Evolutionary conservation across 35 echinoderm and acorn worm genomes (phyloP).

Genomic region (Chiridota heheva): DNA sequence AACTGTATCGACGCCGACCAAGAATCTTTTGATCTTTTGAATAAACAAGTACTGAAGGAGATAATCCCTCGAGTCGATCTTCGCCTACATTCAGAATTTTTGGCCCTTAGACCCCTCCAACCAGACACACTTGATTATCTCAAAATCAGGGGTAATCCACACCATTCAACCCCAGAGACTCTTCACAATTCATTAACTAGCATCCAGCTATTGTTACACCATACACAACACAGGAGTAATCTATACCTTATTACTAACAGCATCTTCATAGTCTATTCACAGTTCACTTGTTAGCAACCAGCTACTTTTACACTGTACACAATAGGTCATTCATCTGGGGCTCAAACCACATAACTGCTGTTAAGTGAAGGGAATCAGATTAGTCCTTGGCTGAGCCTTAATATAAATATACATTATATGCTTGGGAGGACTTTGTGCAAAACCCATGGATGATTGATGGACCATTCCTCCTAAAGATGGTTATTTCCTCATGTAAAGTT

Average conservation of each 20-base stretch:
- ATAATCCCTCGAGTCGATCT: neutral
- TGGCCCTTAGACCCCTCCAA: neutral
- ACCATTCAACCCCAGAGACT: neutral
- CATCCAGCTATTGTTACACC: neutral
- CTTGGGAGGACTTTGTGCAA: too few relatives aligned
- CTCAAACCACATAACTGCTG: too few relatives aligned
- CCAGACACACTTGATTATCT: neutral
- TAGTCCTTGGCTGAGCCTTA: too few relatives aligned
- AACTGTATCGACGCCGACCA: neutral
- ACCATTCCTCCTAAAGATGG: too few relatives aligned
- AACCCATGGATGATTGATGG: too few relatives aligned
- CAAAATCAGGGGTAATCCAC: neutral
- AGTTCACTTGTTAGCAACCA: too few relatives aligned
- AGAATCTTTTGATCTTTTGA: neutral
- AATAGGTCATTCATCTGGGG: too few relatives aligned
- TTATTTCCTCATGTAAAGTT: too few relatives aligned
- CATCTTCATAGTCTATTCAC: neutral
- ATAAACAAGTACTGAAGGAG: neutral
- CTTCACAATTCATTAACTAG: slow-evolving; percentile 1
- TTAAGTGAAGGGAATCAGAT: too few relatives aligned
- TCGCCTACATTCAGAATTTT: neutral
- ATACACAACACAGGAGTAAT: too few relatives aligned
- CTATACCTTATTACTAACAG: neutral
- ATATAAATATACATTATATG: too few relatives aligned
- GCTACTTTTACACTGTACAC: too few relatives aligned